phyloP scores from a whole-genome alignment of 2,888 invertebrate species.

The Arrhopalites spinosus region DNA sequence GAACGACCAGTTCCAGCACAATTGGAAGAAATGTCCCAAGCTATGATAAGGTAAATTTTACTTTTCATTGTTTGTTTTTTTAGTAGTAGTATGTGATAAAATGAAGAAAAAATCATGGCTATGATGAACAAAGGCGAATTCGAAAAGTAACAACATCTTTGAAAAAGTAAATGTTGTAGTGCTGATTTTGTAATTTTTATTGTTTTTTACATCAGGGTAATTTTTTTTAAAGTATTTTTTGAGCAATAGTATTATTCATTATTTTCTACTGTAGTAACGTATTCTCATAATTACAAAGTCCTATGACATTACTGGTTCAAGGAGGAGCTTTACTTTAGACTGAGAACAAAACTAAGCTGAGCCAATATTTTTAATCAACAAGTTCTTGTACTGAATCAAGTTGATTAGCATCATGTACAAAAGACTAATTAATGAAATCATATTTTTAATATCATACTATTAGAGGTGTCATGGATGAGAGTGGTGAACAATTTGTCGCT shows the following conservation, averaged over 20 bases:
- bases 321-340: not conserved
- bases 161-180: not conserved
- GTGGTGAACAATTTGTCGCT: constrained; percentile 98
- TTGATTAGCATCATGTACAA: not conserved
- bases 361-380: constrained; percentile 38
- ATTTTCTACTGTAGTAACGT: not conserved
- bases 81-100: not conserved
- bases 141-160: constrained; percentile 27
- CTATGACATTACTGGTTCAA: not conserved
- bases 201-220: not conserved
- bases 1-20: constrained; percentile 85
- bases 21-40: constrained; percentile 97
- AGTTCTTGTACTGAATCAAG: not conserved
- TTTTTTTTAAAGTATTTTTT: constrained; percentile 1
- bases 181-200: not conserved
- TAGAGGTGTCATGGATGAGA: constrained; percentile 98
- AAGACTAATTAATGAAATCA: not conserved
- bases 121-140: constrained; percentile 55
- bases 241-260: not conserved
- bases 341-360: constrained; percentile 48
- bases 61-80: not conserved
- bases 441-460: constrained; percentile 41
- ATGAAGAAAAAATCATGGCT: constrained; percentile 9
- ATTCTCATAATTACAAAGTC: too few species aligned
- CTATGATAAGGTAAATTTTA: constrained; percentile 85